Base-by-base conservation (phyloP, 2,888 invertebrate species). In the Myopa testacea region DNA sequence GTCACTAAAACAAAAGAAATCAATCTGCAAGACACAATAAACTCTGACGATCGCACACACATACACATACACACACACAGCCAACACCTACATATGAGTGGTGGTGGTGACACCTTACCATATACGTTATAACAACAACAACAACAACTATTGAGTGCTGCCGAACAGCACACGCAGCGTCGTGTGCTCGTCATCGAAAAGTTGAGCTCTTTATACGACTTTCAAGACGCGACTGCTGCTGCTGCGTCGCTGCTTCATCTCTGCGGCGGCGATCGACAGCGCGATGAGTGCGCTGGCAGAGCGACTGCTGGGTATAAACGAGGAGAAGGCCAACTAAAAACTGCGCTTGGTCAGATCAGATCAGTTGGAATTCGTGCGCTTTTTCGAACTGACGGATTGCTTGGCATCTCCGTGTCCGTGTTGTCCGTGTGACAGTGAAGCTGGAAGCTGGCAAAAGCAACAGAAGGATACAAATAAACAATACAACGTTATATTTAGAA, bases 391-490 rank as follows among this genome's bases (percentile, higher is more conserved):
- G 75, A 75, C 69, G 69, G 62, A 14, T n/a, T 7, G 16, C 12
- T 19, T 10, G 38, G 10, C n/a, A 37, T 12, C 19, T 38, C 65
- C n/a, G 26, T 58, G 63, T 58, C 10, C 19, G 14, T 65, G 62
- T 37, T 10, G 5, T 6, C 26, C 65, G 10, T 12, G 12, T 14
- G 38, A 65, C 34, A 5, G 37, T 14, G 38, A 37, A 65, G 26
- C 65, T 65, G 10, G 1, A 14, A 38, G 37, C 4, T 16, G 14
- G 38, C 67, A n/a, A 16, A 75, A 75, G 34, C 14, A 65, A 60
- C 62, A 70, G 78, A 80, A 76, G 74, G 55, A 73, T 65, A 67
- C 71, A 63, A 74, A 26, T 55, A 70, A 65, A 73, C 37, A 38
- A 26, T 4, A 4, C 6, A 10, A 45, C 45, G 45, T 45, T 37